Evolutionary conservation across 2,888 invertebrate species (phyloP).

Genomic region (Epinotia brunnichana): DNA sequence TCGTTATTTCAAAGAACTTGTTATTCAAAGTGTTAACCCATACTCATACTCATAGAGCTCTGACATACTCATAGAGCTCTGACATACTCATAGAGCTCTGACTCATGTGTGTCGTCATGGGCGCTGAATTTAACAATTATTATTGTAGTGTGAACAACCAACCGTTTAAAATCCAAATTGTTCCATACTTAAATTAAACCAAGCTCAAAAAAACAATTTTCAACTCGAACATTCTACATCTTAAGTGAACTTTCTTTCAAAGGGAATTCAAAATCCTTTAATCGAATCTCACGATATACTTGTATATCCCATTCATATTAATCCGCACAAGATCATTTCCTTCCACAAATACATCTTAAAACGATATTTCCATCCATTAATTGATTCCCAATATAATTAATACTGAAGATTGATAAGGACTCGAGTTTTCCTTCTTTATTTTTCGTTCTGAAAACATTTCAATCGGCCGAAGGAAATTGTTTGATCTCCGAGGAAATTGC

Average conservation of each 20-base stretch:
- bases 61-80: too few species aligned
- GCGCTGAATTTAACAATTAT: too few species aligned
- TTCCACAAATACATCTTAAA: slow-evolving; percentile 22
- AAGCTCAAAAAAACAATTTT: background rate
- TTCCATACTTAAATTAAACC: background rate
- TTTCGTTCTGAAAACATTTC: slow-evolving; percentile 35
- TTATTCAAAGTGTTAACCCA: too few species aligned
- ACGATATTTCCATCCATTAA: slow-evolving; percentile 12
- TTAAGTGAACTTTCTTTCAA: background rate
- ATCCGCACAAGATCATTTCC: slow-evolving; percentile 11
- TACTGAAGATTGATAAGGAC: slow-evolving; percentile 20
- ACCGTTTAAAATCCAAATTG: too few species aligned
- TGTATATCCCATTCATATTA: background rate
- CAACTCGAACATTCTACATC: background rate
- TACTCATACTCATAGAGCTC: too few species aligned
- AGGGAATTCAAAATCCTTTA: background rate
- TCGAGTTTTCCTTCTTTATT: slow-evolving; percentile 27
- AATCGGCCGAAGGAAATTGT: slow-evolving; percentile 59
- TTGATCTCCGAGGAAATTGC: slow-evolving; percentile 66
- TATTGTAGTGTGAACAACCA: too few species aligned
- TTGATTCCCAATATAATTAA: slow-evolving; percentile 35
- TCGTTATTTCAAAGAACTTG: too few species aligned
- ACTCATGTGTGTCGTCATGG: too few species aligned
- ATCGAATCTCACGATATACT: background rate
- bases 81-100: too few species aligned